Conservation (phyloP, 2,113 vertebrate species). For the Ophthalmolycus amberensis region DNA sequence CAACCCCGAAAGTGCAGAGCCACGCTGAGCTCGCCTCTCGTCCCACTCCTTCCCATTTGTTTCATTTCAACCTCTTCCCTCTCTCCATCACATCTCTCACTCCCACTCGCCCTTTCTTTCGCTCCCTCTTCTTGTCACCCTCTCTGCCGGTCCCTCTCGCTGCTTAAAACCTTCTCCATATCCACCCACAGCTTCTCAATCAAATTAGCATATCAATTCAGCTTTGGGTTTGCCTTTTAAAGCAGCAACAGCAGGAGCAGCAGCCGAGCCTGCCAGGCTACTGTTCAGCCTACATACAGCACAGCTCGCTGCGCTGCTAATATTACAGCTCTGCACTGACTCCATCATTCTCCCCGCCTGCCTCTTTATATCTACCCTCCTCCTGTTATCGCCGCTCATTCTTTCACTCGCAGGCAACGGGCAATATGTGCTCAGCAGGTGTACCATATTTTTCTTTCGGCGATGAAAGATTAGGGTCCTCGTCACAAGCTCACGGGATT, state of each 20-base stretch:
- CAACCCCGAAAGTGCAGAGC: slow-evolving; percentile 36
- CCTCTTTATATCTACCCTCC: slow-evolving; percentile 33
- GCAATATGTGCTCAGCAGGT: slow-evolving; percentile 7
- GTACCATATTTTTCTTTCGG: slow-evolving; percentile 19
- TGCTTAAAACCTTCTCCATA: slow-evolving; percentile 74
- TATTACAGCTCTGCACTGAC: slow-evolving; percentile 46
- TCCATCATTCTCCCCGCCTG: slow-evolving; percentile 35
- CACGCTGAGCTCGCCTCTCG: slow-evolving; percentile 37
- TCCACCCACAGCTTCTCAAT: slow-evolving; percentile 77
- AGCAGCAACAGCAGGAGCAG: slow-evolving; percentile 57
- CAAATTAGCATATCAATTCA: slow-evolving; percentile 79
- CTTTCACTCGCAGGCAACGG: slow-evolving; percentile 21
- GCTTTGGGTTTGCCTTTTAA: slow-evolving; percentile 55
- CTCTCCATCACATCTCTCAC: slow-evolving; percentile 51
- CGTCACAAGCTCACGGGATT: neutral
- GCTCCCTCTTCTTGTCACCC: slow-evolving; percentile 50
- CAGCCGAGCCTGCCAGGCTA: slow-evolving; percentile 48
- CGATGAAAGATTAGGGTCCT: slow-evolving; percentile 31
- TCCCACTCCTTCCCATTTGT: slow-evolving; percentile 61
- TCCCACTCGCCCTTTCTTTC: slow-evolving; percentile 56
- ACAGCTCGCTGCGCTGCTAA: slow-evolving; percentile 39
- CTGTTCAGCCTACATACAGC: slow-evolving; percentile 65
- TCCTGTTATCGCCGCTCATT: slow-evolving; percentile 27
- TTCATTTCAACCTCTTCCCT: slow-evolving; percentile 59
- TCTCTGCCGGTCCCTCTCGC: slow-evolving; percentile 55